Evolutionary conservation across 2,113 vertebrate species (phyloP).

Genomic region (Chloropsis hardwickii): DNA sequence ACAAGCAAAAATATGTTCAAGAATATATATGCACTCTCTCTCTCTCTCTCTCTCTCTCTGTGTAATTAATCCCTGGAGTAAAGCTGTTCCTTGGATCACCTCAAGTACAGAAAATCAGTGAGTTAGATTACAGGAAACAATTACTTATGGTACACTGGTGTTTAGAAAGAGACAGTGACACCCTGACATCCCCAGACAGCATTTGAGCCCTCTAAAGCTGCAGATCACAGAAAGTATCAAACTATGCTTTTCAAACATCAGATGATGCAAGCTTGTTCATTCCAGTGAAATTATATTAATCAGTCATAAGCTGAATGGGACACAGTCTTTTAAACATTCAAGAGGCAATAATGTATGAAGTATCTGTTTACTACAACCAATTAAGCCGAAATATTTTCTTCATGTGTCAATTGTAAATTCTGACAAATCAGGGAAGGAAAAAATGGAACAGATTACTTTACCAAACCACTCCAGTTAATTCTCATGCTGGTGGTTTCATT

Average conservation of each 20-base stretch:
- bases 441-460: neutral
- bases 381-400: constrained; percentile 31
- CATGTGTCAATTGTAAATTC: neutral
- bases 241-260: neutral
- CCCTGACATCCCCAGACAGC: neutral
- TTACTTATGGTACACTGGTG: constrained; percentile 7
- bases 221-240: constrained; percentile 13
- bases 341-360: constrained; percentile 4
- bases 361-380: neutral
- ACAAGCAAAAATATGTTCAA: constrained; percentile 16
- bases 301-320: constrained; percentile 22
- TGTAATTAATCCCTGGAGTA: constrained; percentile 33
- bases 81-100: constrained; percentile 14
- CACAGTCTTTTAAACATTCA: constrained; percentile 7
- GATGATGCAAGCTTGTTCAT: neutral
- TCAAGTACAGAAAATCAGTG: constrained; percentile 15
- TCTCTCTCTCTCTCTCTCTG: neutral
- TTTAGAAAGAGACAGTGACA: constrained; percentile 21
- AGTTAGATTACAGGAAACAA: constrained; percentile 43
- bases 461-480: neutral
- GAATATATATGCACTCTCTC: neutral
- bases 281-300: neutral
- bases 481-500: neutral
- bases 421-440: neutral
- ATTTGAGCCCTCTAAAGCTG: neutral